Base-by-base conservation (phyloP, 2,888 invertebrate species). In the Eristalinus aeneus region DNA sequence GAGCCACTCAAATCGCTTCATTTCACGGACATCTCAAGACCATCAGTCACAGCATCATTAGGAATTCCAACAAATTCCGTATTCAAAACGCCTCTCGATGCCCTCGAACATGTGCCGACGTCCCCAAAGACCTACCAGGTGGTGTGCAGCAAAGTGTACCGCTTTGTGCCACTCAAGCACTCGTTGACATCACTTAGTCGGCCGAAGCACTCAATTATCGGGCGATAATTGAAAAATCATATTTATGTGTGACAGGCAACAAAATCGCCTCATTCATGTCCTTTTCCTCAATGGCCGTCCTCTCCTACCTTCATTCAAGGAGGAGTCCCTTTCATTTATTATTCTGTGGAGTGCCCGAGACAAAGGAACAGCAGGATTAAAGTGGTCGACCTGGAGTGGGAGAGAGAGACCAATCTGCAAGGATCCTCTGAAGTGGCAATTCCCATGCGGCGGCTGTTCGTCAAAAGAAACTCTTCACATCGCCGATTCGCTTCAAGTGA, bases 191-290 rank as follows among this genome's bases (percentile, higher is more conserved):
- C 46, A 46, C 46, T 46, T 56, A 23, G 22, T 56, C 56, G 22
- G 2, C 5, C 22, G 39, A 61, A 69, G 46, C 54, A 76, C 36
- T 79, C 71, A 65, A 74, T 74, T 69, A 84, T 74, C 16, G 56
- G 74, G 73, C 36, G 78, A 83, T 78, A 79, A 84, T 84, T 84
- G 67, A 76, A 72, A 75, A 76, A 85, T 80, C 80, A 85, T 76
- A 75, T 76, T 72, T 72, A 76, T 80, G 84, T 72, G 79, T 76
- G 84, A 80, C 84, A 85, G 72, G 27, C 34, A 53, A 85, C 67
- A 65, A 78, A 36, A 74, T 23, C 10, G 20, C 23, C 74, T 69
- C 83, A 78, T 78, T 78, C 73, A 78, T 64, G 36, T 69, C 63
- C 32, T 60, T 56, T 22, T 34, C 22, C 54, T 76, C 65, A 71